Evolutionary conservation across 2,113 vertebrate species (phyloP).

Genomic region (Poeciliopsis turrubarensis): DNA sequence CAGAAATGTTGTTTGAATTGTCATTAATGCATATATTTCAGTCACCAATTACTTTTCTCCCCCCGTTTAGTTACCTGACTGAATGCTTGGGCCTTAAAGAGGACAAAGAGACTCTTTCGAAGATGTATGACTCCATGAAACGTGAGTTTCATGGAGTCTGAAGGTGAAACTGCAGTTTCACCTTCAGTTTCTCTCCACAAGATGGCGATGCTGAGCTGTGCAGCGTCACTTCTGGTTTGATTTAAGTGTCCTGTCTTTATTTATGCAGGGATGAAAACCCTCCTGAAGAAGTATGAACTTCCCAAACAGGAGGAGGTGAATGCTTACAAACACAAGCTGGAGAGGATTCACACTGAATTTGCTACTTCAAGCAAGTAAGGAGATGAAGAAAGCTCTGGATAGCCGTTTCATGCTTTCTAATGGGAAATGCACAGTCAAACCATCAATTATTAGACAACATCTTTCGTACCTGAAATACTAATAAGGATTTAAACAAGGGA

Average conservation of each 20-base stretch:
- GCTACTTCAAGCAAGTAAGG: conserved; percentile 82
- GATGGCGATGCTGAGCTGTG: conserved; percentile 36
- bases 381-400: not conserved
- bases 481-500: not conserved
- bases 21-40: not conserved
- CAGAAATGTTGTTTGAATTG: not conserved
- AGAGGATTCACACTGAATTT: conserved; percentile 90
- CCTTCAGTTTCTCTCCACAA: conserved; percentile 36
- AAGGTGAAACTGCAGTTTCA: not conserved
- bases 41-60: not conserved
- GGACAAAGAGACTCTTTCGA: conserved; percentile 80
- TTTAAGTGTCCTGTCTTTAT: not conserved
- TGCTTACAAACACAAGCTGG: conserved; percentile 88
- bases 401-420: not conserved
- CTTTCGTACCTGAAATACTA: no score
- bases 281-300: conserved; percentile 90
- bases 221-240: not conserved
- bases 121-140: conserved; percentile 90
- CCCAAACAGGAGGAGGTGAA: conserved; percentile 86
- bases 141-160: conserved; percentile 79
- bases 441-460: not conserved
- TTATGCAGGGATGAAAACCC: conserved; percentile 85
- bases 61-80: conserved; percentile 86
- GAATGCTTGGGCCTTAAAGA: conserved; percentile 88
- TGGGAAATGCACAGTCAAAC: not conserved